phyloP scores from a whole-genome alignment of 92 coral and sea anemone genomes.

The Ricordea florida region DNA sequence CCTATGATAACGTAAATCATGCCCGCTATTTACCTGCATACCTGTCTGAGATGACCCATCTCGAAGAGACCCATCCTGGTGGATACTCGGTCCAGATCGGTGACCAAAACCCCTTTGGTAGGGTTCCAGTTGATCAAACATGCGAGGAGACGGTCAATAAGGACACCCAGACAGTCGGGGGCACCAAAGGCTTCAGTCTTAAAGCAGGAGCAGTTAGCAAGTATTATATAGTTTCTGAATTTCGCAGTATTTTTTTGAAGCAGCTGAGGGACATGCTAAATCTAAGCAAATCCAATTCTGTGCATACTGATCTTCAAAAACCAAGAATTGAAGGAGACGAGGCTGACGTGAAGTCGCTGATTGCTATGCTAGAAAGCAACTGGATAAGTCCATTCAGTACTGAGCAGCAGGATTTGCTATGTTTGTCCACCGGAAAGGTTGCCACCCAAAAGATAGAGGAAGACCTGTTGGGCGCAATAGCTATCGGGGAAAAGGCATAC shows the following conservation, averaged over 20 bases:
- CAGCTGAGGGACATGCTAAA: constrained; percentile 24
- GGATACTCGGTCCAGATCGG: constrained; percentile 65
- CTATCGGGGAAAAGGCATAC: too few species aligned
- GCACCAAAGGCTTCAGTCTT: constrained; percentile 31
- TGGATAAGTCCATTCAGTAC: constrained; percentile 52
- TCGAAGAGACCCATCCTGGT: constrained; percentile 53
- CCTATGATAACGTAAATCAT: constrained; percentile 60
- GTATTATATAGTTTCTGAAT: constrained; percentile 23
- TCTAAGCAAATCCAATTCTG: not conserved
- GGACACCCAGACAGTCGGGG: constrained; percentile 46
- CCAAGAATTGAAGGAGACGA: constrained; percentile 50
- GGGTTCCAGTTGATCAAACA: constrained; percentile 38
- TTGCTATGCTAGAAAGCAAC: constrained; percentile 30
- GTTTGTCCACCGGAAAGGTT: too few species aligned
- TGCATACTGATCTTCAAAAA: constrained; percentile 21
- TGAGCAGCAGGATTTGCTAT: too few species aligned
- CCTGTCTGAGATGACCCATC: constrained; percentile 47
- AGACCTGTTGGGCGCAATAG: too few species aligned
- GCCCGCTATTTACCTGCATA: constrained; percentile 56
- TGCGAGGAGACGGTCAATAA: constrained; percentile 40
- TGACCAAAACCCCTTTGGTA: constrained; percentile 32
- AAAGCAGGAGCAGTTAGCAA: constrained; percentile 40
- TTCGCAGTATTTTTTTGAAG: constrained; percentile 23
- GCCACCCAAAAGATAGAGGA: too few species aligned
- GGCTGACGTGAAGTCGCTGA: constrained; percentile 37